A percentile compares a stretch with the other conserved stretches of the same genome.
phyloP scores from a whole-genome alignment of 2,888 invertebrate species.

The Lasioglossum leucozonium region DNA sequence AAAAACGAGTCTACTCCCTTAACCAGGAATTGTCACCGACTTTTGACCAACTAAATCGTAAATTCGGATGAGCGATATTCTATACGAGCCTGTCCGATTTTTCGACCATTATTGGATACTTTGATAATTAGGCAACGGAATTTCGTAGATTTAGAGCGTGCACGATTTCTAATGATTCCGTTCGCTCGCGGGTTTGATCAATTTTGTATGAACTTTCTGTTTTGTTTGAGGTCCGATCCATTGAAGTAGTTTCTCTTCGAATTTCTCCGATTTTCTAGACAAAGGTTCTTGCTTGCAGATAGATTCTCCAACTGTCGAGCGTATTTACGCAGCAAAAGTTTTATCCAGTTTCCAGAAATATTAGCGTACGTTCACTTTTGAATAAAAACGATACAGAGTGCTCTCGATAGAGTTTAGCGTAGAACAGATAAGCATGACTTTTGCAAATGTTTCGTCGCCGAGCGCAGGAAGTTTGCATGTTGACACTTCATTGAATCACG shows the following conservation, averaged over 20 bases:
- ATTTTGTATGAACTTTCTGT: slow-evolving; percentile 2
- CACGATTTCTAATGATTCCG: not conserved
- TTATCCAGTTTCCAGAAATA: not conserved
- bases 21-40: too few species aligned
- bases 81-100: not conserved
- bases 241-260: not conserved
- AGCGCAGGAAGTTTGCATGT: not conserved
- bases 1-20: too few species aligned
- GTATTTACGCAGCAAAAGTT: not conserved
- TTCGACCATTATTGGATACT: not conserved
- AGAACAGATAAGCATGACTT: not conserved
- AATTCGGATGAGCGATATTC: not conserved
- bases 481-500: not conserved
- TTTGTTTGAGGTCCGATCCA: not conserved
- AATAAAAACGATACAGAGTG: not conserved
- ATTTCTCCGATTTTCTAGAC: not conserved
- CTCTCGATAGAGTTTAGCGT: not conserved
- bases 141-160: not conserved
- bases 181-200: not conserved
- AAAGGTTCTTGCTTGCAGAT: not conserved
- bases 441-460: not conserved
- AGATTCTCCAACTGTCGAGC: not conserved
- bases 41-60: too few species aligned
- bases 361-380: not conserved
- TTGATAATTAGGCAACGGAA: not conserved